Evolutionary conservation across 2,797 vertebrate genomes (phyloP), one percentile per base, ranked within the genome.

Genomic region (Eospalax fontanierii): DNA sequence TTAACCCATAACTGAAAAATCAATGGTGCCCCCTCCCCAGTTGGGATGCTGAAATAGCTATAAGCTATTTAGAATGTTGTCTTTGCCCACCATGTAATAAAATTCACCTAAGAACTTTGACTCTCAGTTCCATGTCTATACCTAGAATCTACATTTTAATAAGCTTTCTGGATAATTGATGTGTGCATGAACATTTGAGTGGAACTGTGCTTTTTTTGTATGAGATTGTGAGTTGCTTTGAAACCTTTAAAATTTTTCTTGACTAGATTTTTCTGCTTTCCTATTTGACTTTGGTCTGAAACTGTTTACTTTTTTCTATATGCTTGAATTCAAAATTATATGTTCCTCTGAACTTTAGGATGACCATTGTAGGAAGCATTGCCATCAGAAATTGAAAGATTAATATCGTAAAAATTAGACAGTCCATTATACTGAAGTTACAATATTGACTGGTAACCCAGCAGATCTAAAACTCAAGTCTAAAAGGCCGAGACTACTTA

Each of bases 211-310:
- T 71, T 21, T 88, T 71, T 91, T 95, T 94, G 33, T 93, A 46
- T 61, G 63, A 66, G 8, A 93, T 92, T 43, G 24, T 89, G 46
- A 35, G 59, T 85, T 24, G 93, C 4, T 91, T 92, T 59, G 9
- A 30, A 76, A 95, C 59, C 79, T 79, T 92, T 10, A 87, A 28
- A 68, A 89, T 43, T 65, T 88, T 82, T 22, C 54, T 61, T 46
- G 12, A 12, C 30, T 85, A 74, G 15, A 88, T 74, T 88, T n/a
- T 11, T 50, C 8, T 83, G 18, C 26, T 57, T 70, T 87, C 68
- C 68, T 82, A 54, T 38, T 81, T 78, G 54, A 46, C 43, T 89
- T 81, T 57, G 75, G 35, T 89, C 12, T 95, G 61, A 88, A 93
- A 81, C 35, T 71, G 4, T 89, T 87, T 35, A 63, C n/a, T n/a